phyloP scores from a whole-genome alignment of 2,797 vertebrate species.

The Notoglanidium macrostoma region DNA sequence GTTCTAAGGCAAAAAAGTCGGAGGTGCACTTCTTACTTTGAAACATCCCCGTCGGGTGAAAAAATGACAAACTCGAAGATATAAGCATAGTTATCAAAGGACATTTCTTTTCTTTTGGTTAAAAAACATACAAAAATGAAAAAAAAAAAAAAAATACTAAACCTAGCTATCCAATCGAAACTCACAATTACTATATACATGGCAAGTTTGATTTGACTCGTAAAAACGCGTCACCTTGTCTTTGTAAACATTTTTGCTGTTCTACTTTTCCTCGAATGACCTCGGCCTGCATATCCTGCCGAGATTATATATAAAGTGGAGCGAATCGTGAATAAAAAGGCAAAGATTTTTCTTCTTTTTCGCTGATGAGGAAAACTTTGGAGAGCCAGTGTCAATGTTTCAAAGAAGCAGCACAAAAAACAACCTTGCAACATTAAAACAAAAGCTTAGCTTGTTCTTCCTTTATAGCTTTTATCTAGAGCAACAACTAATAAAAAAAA shows the following conservation, averaged over 20 bases:
- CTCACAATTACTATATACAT: conserved; percentile 65
- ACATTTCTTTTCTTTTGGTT: conserved; percentile 51
- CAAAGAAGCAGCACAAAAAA: conserved; percentile 72
- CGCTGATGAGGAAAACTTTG: conserved; percentile 70
- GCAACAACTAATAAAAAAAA: conserved; percentile 3
- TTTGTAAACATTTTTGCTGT: conserved; percentile 77
- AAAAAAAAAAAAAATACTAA: conserved; percentile 42
- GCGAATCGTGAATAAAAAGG: conserved; percentile 70
- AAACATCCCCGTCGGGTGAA: conserved; percentile 74
- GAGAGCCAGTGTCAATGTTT: conserved; percentile 79
- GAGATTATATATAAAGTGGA: conserved; percentile 67
- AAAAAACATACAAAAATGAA: conserved; percentile 55
- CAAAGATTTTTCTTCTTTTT: conserved; percentile 61
- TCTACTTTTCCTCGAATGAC: conserved; percentile 60
- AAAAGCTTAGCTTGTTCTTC: conserved; percentile 37
- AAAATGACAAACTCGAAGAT: conserved; percentile 65
- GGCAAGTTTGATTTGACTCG: conserved; percentile 58
- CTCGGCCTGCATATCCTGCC: conserved; percentile 66
- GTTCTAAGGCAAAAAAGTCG: conserved; percentile 98
- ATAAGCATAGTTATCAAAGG: conserved; percentile 64
- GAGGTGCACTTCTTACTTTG: conserved; percentile 94
- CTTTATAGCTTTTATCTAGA: conserved; percentile 17
- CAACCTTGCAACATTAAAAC: conserved; percentile 23
- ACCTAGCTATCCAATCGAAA: conserved; percentile 57
- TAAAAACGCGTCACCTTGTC: conserved; percentile 59